phyloP scores from a whole-genome alignment of 2,888 invertebrate species.

The Penaeus monodon region DNA sequence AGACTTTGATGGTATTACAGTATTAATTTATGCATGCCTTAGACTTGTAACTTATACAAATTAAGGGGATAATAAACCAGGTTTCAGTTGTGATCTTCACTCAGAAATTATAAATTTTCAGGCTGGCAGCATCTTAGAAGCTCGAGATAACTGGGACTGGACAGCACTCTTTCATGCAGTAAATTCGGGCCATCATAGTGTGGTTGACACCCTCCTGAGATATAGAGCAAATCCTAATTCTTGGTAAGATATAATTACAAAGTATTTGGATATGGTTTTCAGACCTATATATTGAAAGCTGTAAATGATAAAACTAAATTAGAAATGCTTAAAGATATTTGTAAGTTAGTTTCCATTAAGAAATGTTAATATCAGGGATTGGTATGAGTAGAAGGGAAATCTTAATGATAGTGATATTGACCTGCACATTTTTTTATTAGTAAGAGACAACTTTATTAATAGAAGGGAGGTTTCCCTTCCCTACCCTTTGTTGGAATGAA shows the following conservation, averaged over 20 bases:
- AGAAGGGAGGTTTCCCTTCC: no score
- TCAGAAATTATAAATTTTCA: constrained; percentile 3
- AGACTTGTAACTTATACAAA: no score
- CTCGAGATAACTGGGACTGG: constrained; percentile 70
- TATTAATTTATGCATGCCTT: no score
- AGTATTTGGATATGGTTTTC: background rate
- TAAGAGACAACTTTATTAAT: no score
- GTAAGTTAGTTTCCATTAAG: background rate
- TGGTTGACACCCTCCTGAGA: constrained; percentile 70
- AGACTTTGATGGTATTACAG: no score
- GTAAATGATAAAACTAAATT: background rate
- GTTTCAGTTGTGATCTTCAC: no score
- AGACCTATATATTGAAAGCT: background rate
- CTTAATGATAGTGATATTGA: no score
- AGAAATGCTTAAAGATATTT: background rate
- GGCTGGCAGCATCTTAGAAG: constrained; percentile 69
- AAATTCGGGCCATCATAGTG: constrained; percentile 71
- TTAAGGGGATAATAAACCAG: no score
- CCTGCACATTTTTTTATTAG: no score
- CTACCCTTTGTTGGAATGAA: no score
- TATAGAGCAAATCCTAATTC: constrained; percentile 69
- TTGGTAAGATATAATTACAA: constrained; percentile 66
- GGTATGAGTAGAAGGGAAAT: no score
- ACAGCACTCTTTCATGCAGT: constrained; percentile 71
- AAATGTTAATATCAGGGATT: no score